Evolutionary conservation across 2,888 invertebrate species (phyloP).

Genomic region (Ophraella communa): DNA sequence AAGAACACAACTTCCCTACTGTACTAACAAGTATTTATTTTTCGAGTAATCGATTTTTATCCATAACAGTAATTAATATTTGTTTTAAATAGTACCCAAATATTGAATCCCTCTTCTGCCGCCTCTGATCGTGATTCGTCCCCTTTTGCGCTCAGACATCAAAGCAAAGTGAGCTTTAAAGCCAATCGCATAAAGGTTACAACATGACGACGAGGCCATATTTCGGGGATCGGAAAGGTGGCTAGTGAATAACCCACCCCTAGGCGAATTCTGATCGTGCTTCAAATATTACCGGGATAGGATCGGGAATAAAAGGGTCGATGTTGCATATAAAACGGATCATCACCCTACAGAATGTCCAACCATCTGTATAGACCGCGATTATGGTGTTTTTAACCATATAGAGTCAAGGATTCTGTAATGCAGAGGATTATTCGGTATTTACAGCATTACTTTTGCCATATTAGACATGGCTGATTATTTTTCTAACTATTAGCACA

Average conservation of each 20-base stretch:
- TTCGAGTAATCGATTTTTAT: too few relatives aligned
- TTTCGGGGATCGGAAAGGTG: constrained; percentile 1
- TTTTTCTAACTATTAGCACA: background rate
- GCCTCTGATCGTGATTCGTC: background rate
- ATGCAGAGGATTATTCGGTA: constrained; percentile 8
- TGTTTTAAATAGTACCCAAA: background rate
- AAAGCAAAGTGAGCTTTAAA: constrained; percentile 19
- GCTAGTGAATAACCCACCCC: constrained; percentile 31
- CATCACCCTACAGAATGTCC: constrained; percentile 44
- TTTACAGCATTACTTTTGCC: constrained; percentile 13
- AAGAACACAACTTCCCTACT: too few relatives aligned
- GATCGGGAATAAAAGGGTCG: constrained; percentile 37
- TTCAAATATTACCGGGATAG: constrained; percentile 48
- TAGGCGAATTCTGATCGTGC: constrained; percentile 41
- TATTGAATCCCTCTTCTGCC: background rate
- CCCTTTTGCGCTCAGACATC: constrained; percentile 22
- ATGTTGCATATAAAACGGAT: constrained; percentile 55
- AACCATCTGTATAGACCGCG: constrained; percentile 42
- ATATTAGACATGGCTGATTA: background rate
- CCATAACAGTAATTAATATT: background rate
- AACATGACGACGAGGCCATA: constrained; percentile 10
- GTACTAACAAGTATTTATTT: too few relatives aligned
- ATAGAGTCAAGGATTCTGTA: constrained; percentile 21
- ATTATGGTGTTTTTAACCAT: constrained; percentile 27
- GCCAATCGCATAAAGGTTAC: constrained; percentile 9